phyloP scores from a whole-genome alignment of 2,797 vertebrate species.

The Cottoperca gobio region DNA sequence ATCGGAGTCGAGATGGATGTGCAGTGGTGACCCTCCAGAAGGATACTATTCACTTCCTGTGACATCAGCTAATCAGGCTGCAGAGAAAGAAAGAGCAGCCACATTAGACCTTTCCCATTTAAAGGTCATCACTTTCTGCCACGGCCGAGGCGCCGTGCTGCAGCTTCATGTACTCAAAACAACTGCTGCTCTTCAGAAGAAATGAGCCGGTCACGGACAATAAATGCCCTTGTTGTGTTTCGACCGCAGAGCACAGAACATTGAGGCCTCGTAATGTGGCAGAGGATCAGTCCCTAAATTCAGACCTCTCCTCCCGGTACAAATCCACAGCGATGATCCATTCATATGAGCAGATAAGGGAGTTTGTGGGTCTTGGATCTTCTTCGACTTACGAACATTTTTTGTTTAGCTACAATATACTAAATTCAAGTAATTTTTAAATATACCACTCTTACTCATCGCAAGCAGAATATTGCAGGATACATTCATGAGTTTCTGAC shows the following conservation, averaged over 20 bases:
- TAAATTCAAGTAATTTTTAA: neutral
- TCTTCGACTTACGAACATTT: neutral
- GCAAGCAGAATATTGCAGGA: neutral
- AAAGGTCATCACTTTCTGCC: conserved; percentile 61
- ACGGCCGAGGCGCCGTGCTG: conserved; percentile 23
- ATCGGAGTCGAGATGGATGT: conserved; percentile 44
- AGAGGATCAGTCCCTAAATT: conserved; percentile 61
- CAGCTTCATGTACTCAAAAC: conserved; percentile 52
- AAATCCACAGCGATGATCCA: conserved; percentile 9
- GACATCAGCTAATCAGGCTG: conserved; percentile 66
- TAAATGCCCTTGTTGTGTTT: conserved; percentile 67
- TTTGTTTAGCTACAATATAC: no score
- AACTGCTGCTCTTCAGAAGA: conserved; percentile 65
- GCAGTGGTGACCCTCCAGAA: conserved; percentile 48
- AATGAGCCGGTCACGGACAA: conserved; percentile 61
- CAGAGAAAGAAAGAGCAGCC: conserved; percentile 62
- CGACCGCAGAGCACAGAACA: conserved; percentile 46
- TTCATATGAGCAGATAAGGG: neutral
- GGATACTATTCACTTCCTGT: conserved; percentile 73
- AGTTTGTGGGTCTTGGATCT: neutral
- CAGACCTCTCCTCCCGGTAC: conserved; percentile 35
- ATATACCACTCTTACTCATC: neutral
- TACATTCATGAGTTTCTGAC: neutral
- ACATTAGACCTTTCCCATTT: conserved; percentile 60
- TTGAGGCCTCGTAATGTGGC: conserved; percentile 62